Conservation (phyloP, 2,113 vertebrate genomes). For the Ameiurus melas region DNA sequence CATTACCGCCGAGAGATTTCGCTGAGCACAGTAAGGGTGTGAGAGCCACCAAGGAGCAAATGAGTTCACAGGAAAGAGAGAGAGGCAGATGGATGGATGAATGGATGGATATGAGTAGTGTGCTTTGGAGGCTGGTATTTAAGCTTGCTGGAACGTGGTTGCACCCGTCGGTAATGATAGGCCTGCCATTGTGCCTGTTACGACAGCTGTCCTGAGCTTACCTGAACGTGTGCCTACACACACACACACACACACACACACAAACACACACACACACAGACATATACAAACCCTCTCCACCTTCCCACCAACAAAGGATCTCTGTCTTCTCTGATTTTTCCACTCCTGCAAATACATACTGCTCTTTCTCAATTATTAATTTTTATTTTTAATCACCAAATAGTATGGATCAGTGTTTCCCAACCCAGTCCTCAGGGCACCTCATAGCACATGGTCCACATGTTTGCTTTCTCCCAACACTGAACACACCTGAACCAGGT, state of each 20-base stretch:
- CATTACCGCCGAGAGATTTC: constrained; percentile 28
- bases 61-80: constrained; percentile 20
- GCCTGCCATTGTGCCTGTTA: constrained; percentile 53
- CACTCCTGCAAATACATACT: constrained; percentile 1
- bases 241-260: constrained; percentile 17
- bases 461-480: neutral
- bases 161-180: constrained; percentile 54
- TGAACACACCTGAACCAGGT: constrained; percentile 27
- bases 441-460: constrained; percentile 6
- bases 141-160: constrained; percentile 56
- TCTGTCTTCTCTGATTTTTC: constrained; percentile 33
- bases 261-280: constrained; percentile 18
- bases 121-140: constrained; percentile 47
- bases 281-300: constrained; percentile 45
- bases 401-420: constrained; percentile 19
- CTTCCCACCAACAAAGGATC: constrained; percentile 42
- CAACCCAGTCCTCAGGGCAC: constrained; percentile 8
- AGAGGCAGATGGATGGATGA: neutral
- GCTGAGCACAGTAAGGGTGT: constrained; percentile 29
- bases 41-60: neutral
- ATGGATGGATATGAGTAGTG: constrained; percentile 30
- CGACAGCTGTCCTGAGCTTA: constrained; percentile 56
- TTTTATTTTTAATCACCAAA: too few relatives aligned
- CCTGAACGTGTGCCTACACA: constrained; percentile 49
- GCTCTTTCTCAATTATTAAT: constrained; percentile 1